These are phyloP conservation scores for Xestoiulus laeticollis DNA, from an alignment of 2,888 invertebrate species.

Conservation along the genomic window DNA sequence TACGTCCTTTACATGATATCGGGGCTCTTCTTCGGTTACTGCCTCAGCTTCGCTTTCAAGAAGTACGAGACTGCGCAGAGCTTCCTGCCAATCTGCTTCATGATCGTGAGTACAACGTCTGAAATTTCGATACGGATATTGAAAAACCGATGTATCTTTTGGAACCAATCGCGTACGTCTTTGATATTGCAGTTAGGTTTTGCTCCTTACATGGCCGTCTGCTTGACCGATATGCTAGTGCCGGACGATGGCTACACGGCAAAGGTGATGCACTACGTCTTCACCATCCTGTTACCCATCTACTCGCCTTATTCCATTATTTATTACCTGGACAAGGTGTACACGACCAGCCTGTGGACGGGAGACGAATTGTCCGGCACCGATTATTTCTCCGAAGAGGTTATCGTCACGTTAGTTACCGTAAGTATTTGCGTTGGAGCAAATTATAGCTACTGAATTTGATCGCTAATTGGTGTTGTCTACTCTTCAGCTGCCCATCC, in stretches of 20 bases:
- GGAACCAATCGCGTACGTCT: not conserved
- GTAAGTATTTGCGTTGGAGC: conserved; percentile 50
- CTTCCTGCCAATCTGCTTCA: conserved; percentile 65
- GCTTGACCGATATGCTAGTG: conserved; percentile 73
- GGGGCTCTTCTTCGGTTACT: conserved; percentile 78
- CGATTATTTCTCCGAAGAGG: conserved; percentile 77
- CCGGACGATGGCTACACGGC: conserved; percentile 65
- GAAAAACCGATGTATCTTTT: not conserved
- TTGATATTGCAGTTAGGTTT: conserved; percentile 68
- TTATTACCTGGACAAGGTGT: conserved; percentile 80
- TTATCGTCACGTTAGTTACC: conserved; percentile 72
- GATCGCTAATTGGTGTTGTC: conserved; percentile 13
- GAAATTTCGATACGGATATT: not conserved
- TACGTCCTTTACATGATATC: conserved; percentile 75
- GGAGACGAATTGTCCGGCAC: conserved; percentile 67
- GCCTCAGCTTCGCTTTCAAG: conserved; percentile 81
- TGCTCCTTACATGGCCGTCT: conserved; percentile 78
- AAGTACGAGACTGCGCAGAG: conserved; percentile 84
- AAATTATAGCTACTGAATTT: not conserved
- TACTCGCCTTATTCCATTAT: conserved; percentile 84
- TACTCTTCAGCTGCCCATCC: conserved; percentile 52
- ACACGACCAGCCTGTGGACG: not conserved
- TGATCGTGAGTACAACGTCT: conserved; percentile 59
- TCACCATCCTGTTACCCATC: conserved; percentile 79
- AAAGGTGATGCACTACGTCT: conserved; percentile 75